Percentiles rank a stretch among this genome's conserved stretches.
phyloP scores from a whole-genome alignment of 2,888 invertebrate genomes.

The Erpobdella octoculata region DNA sequence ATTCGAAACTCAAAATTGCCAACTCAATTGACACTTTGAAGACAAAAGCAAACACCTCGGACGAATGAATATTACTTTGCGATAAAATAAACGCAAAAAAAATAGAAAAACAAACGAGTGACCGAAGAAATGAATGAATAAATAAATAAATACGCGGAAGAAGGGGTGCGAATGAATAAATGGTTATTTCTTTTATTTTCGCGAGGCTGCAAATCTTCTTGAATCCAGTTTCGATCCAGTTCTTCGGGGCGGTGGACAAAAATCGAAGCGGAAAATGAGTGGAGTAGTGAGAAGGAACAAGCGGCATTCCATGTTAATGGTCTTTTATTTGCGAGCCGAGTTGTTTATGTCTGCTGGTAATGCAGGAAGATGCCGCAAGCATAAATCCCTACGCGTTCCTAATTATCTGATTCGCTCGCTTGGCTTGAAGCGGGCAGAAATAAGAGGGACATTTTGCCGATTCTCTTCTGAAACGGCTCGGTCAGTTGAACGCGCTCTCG shows the following conservation, averaged over 20 bases:
- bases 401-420: constrained; percentile 7
- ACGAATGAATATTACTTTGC: too few species aligned
- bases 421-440: not conserved
- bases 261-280: constrained; percentile 5
- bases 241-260: not conserved
- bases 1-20: too few species aligned
- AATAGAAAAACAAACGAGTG: too few species aligned
- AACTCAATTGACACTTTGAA: too few species aligned
- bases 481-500: not conserved
- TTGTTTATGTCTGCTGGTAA: not conserved
- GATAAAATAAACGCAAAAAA: too few species aligned
- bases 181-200: not conserved
- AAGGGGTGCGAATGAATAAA: too few species aligned
- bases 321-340: not conserved
- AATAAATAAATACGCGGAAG: too few species aligned
- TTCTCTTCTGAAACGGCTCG: not conserved
- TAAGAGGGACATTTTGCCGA: not conserved
- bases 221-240: not conserved
- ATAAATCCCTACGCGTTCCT: not conserved
- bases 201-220: not conserved
- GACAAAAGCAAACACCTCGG: too few species aligned
- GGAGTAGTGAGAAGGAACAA: not conserved
- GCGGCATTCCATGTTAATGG: not conserved
- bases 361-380: not conserved
- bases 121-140: too few species aligned